A percentile compares a stretch with the other conserved stretches of the same genome.
phyloP scores from a whole-genome alignment of 1,140 invertebrate species.

The Anoplophora glabripennis region DNA sequence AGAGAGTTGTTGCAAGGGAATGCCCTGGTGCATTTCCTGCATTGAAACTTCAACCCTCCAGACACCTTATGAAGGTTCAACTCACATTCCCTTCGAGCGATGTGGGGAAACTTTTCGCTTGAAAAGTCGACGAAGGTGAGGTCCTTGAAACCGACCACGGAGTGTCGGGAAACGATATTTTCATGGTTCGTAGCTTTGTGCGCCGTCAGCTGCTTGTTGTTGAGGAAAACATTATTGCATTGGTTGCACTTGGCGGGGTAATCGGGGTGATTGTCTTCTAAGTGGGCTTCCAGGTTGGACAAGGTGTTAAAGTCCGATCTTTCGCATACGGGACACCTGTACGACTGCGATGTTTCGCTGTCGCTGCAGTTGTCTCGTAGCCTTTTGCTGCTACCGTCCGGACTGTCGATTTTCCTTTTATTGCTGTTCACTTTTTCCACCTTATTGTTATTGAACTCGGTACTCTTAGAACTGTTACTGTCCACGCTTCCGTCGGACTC shows the following conservation, averaged over 20 bases:
- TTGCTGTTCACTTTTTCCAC: conserved; percentile 28
- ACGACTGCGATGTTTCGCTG: conserved; percentile 32
- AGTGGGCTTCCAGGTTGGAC: conserved; percentile 61
- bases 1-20: conserved; percentile 73
- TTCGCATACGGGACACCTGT: conserved; percentile 59
- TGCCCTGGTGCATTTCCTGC: conserved; percentile 66
- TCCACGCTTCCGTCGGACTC: conserved; percentile 50
- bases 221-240: conserved; percentile 69
- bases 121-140: conserved; percentile 78
- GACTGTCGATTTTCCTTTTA: conserved; percentile 39
- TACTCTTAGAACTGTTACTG: conserved; percentile 39
- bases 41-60: conserved; percentile 64
- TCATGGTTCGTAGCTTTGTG: conserved; percentile 51
- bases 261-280: conserved; percentile 69
- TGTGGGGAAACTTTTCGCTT: conserved; percentile 71
- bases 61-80: conserved; percentile 62
- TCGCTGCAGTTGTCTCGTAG: conserved; percentile 22
- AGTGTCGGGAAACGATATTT: conserved; percentile 26
- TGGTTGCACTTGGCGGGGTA: conserved; percentile 66
- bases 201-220: conserved; percentile 64
- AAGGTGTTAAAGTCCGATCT: conserved; percentile 60
- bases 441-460: conserved; percentile 50
- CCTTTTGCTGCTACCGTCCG: conserved; percentile 31
- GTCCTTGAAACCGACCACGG: conserved; percentile 66
- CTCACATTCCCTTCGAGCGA: conserved; percentile 71